These are phyloP conservation scores for Oncorhynchus clarkii DNA, from an alignment of 2,113 vertebrate genomes.

Conservation along the genomic window DNA sequence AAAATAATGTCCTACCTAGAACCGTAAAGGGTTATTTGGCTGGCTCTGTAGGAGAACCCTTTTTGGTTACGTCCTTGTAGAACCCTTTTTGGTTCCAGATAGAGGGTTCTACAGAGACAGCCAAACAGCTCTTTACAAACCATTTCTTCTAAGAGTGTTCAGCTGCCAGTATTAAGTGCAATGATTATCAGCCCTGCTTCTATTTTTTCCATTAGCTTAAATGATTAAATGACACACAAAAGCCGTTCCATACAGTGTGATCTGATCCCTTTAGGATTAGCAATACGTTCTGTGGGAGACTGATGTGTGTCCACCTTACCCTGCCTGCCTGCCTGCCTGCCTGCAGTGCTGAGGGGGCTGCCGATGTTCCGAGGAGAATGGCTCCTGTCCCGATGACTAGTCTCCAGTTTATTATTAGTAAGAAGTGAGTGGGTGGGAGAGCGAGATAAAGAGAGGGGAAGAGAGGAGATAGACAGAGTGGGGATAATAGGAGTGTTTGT, in stretches of 20 bases:
- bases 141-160: constrained; percentile 5
- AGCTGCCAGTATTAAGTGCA: constrained; percentile 20
- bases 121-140: no score
- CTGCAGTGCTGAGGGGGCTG: constrained; percentile 20
- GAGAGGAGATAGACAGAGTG: constrained; percentile 1
- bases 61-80: no score
- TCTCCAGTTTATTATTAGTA: constrained; percentile 34
- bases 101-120: no score
- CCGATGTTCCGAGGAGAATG: constrained; percentile 9
- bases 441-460: not conserved
- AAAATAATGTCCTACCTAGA: no score
- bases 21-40: no score
- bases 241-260: constrained; percentile 44
- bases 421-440: constrained; percentile 3
- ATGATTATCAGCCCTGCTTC: constrained; percentile 31
- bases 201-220: not conserved
- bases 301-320: constrained; percentile 19
- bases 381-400: constrained; percentile 19
- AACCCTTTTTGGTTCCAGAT: no score
- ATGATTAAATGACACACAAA: constrained; percentile 29
- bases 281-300: constrained; percentile 9
- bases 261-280: constrained; percentile 29
- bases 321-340: not conserved
- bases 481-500: constrained; percentile 43
- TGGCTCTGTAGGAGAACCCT: no score